Conservation (phyloP, 2,888 invertebrate species). For the Lepeophtheirus nordmannii region DNA sequence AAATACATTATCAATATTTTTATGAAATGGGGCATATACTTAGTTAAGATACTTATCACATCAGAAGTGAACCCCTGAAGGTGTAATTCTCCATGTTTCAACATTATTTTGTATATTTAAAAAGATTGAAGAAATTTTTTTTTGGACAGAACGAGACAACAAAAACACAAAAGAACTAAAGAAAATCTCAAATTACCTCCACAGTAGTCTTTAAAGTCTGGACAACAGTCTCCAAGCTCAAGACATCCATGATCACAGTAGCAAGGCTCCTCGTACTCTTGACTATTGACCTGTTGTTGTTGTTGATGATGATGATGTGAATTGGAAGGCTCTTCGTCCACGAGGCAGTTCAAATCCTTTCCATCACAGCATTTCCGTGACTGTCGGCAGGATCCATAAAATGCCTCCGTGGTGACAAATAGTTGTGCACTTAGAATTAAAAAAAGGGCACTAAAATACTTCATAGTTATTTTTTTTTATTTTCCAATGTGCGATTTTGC, state of each 20-base stretch:
- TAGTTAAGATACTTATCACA: no score
- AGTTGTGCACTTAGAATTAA: background rate
- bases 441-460: background rate
- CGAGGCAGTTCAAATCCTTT: conserved; percentile 13
- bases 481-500: no score
- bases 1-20: background rate
- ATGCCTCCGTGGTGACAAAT: background rate
- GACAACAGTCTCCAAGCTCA: conserved; percentile 33
- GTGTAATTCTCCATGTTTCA: background rate
- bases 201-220: conserved; percentile 32
- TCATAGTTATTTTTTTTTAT: background rate
- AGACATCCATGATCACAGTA: conserved; percentile 34
- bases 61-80: no score
- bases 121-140: background rate
- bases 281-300: conserved; percentile 8
- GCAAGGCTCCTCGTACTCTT: conserved; percentile 31
- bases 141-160: background rate
- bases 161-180: background rate
- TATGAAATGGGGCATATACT: background rate
- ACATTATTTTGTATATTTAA: background rate
- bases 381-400: conserved; percentile 17
- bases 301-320: no score
- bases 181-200: conserved; percentile 26
- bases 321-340: conserved; percentile 5
- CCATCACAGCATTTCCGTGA: conserved; percentile 16